A percentile compares a stretch with the other conserved stretches of the same genome.
These are phyloP conservation scores for Nomada goodeniana DNA, from an alignment of 2,888 invertebrate genomes.

Conservation along the genomic window DNA sequence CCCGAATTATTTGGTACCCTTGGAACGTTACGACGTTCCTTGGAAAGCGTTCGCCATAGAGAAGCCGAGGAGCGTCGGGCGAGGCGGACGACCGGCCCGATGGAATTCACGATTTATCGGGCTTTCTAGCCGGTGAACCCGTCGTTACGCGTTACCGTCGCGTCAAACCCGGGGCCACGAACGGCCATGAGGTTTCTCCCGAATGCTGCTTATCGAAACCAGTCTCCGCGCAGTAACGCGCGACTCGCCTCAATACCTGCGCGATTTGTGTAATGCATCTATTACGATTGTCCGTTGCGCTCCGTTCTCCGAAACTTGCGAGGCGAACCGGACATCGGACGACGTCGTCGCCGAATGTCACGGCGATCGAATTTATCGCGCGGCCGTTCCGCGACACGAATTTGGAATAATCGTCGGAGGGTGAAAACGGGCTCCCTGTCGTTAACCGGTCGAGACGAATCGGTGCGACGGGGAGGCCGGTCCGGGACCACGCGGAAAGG, in stretches of 20 bases:
- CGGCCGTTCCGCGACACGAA: conserved; percentile 4
- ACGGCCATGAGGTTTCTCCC: background rate
- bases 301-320: background rate
- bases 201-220: conserved; percentile 44
- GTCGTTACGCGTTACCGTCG: conserved; percentile 24
- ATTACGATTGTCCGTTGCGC: background rate
- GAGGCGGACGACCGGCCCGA: background rate
- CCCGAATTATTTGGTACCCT: conserved; percentile 45
- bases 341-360: background rate
- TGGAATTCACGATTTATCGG: conserved; percentile 48
- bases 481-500: conserved; percentile 35
- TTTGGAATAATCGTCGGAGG: conserved; percentile 31
- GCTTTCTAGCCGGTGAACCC: conserved; percentile 16
- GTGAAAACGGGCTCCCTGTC: conserved; percentile 47
- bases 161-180: conserved; percentile 35
- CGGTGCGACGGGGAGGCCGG: conserved; percentile 63
- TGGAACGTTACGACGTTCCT: conserved; percentile 23
- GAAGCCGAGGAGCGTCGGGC: background rate
- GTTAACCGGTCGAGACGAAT: conserved; percentile 34
- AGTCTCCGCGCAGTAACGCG: conserved; percentile 57
- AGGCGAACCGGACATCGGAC: background rate
- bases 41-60: background rate
- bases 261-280: background rate
- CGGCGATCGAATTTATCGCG: background rate
- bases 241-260: conserved; percentile 43